phyloP scores from a whole-genome alignment of 2,113 vertebrate species.

The Etheostoma spectabile region DNA sequence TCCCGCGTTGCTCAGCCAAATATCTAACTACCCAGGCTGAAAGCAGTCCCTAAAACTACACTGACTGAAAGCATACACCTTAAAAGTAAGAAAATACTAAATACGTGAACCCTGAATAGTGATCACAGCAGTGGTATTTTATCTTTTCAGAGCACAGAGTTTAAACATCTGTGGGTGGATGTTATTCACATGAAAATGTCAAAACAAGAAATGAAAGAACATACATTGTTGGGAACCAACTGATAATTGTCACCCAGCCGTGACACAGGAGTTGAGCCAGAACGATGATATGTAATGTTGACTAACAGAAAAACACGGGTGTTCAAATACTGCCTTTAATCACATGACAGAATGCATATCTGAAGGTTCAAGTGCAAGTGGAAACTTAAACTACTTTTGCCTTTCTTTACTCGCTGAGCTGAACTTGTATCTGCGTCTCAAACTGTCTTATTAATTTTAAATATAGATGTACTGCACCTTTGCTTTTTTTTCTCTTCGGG shows the following conservation, averaged over 20 bases:
- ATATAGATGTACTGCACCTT: background rate
- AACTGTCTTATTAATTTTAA: background rate
- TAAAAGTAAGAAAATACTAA: background rate
- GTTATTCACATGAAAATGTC: constrained; percentile 29
- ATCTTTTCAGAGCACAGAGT: background rate
- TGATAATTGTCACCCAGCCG: background rate
- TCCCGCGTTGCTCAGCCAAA: constrained; percentile 35
- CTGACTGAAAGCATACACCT: constrained; percentile 1
- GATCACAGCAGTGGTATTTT: constrained; percentile 2
- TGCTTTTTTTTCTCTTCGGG: background rate
- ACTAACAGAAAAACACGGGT: constrained; percentile 26
- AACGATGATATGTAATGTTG: background rate
- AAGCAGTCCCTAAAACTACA: constrained; percentile 24
- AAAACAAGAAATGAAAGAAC: constrained; percentile 14
- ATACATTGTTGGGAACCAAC: constrained; percentile 6
- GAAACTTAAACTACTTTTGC: background rate
- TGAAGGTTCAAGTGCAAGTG: background rate
- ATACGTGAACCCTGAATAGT: background rate
- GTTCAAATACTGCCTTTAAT: background rate
- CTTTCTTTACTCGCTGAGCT: background rate
- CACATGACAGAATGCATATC: background rate
- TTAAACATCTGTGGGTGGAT: constrained; percentile 20
- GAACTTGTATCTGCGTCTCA: background rate
- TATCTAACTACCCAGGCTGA: constrained; percentile 26
- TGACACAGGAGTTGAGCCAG: constrained; percentile 4